phyloP scores from a whole-genome alignment of 2,888 invertebrate species.

The Tetragonisca angustula region DNA sequence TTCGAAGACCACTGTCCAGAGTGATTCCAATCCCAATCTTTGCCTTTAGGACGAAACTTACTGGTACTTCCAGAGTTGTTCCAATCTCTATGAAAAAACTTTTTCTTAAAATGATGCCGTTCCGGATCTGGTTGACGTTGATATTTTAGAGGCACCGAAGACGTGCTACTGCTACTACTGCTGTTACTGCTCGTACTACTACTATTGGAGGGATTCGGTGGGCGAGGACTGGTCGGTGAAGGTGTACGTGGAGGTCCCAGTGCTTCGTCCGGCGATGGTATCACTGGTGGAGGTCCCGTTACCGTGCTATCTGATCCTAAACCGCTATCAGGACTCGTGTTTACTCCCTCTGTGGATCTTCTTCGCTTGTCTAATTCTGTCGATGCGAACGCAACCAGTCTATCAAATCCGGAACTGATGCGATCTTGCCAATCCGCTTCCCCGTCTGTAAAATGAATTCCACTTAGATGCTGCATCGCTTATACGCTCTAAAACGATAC shows the following conservation, averaged over 20 bases:
- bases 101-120: slow-evolving; percentile 92
- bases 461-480: slow-evolving; percentile 22
- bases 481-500: slow-evolving; percentile 1
- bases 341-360: slow-evolving; percentile 92
- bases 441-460: slow-evolving; percentile 85
- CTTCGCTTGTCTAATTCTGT: slow-evolving; percentile 95
- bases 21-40: slow-evolving; percentile 89
- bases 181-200: slow-evolving; percentile 80
- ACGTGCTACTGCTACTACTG: slow-evolving; percentile 50
- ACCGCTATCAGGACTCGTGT: slow-evolving; percentile 94
- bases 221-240: slow-evolving; percentile 85
- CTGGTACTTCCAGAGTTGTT: slow-evolving; percentile 83
- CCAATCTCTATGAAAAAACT: slow-evolving; percentile 90
- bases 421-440: slow-evolving; percentile 97
- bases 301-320: slow-evolving; percentile 87
- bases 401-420: slow-evolving; percentile 96
- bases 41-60: slow-evolving; percentile 90
- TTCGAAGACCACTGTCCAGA: slow-evolving; percentile 83
- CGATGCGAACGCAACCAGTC: slow-evolving; percentile 96
- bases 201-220: slow-evolving; percentile 83
- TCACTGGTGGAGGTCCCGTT: slow-evolving; percentile 79
- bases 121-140: slow-evolving; percentile 85
- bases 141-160: slow-evolving; percentile 74
- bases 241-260: slow-evolving; percentile 86
- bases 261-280: slow-evolving; percentile 84